Conservation (phyloP, 2,888 invertebrate genomes). For the Abscondita cerata region DNA sequence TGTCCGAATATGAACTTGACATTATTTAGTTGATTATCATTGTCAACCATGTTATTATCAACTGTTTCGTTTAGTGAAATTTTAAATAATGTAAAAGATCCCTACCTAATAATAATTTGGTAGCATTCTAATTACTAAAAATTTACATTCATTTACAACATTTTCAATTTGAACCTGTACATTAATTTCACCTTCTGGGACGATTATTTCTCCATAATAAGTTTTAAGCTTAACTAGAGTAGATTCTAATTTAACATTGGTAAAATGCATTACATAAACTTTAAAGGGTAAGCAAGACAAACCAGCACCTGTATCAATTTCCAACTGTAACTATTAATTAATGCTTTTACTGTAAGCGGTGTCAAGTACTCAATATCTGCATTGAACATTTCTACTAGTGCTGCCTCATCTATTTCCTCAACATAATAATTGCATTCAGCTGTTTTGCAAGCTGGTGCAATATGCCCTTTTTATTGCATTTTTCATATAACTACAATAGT, state of each 20-base stretch:
- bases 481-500: slow-evolving; percentile 14
- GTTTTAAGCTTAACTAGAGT: no score
- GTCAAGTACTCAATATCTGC: not conserved
- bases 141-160: slow-evolving; percentile 9
- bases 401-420: not conserved
- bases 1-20: no score
- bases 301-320: not conserved
- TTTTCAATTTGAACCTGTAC: slow-evolving; percentile 4
- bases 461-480: slow-evolving; percentile 24
- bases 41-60: no score
- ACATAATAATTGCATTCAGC: not conserved
- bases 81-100: no score
- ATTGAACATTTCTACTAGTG: not conserved
- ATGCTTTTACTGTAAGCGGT: slow-evolving; percentile 7
- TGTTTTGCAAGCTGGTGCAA: not conserved
- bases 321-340: slow-evolving; percentile 3
- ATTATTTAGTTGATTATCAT: no score
- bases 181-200: slow-evolving; percentile 15
- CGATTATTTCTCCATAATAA: not conserved
- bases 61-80: no score
- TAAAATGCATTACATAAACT: not conserved
- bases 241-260: not conserved
- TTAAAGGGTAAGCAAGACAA: no score
- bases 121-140: slow-evolving; percentile 13
- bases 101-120: slow-evolving; percentile 14